These are phyloP conservation scores for Leptinotarsa haldemani DNA, from an alignment of 2,888 invertebrate genomes.

Conservation along the genomic window DNA sequence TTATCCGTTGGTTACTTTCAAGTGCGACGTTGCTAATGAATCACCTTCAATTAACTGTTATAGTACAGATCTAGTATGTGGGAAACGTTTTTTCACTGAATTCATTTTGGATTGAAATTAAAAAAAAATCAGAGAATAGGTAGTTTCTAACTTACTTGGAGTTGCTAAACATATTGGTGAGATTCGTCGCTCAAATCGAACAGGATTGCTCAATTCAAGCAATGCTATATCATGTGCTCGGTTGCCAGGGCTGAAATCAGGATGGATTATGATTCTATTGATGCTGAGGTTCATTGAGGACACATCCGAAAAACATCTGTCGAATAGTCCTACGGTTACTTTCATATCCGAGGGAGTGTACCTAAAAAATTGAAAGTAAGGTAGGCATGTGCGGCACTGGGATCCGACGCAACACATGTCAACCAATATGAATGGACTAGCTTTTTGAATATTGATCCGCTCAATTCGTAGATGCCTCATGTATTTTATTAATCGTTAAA, in stretches of 20 bases:
- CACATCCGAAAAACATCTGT: constrained; percentile 68
- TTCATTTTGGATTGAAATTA: neutral
- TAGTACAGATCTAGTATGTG: too few species aligned
- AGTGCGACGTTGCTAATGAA: too few species aligned
- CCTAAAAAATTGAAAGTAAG: constrained; percentile 51
- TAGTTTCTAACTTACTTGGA: constrained; percentile 60
- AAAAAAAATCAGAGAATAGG: neutral
- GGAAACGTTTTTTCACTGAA: too few species aligned
- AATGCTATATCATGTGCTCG: constrained; percentile 72
- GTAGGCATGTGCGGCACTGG: too few species aligned
- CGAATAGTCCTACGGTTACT: constrained; percentile 69
- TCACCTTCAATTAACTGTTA: too few species aligned
- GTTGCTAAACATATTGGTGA: constrained; percentile 72
- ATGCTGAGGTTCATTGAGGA: constrained; percentile 69
- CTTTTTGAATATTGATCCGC: too few species aligned
- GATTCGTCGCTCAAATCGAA: constrained; percentile 68
- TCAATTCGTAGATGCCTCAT: too few species aligned
- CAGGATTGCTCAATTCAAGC: constrained; percentile 68
- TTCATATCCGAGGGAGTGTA: constrained; percentile 66
- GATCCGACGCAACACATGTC: too few species aligned
- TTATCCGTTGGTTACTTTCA: too few species aligned
- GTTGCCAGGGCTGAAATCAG: constrained; percentile 68
- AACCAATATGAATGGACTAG: too few species aligned
- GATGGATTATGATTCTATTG: constrained; percentile 67
- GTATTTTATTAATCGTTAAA: too few species aligned